Evolutionary conservation across 35 echinoderm and acorn worm species (phyloP).

Genomic region (Heliocidaris tuberculata): DNA sequence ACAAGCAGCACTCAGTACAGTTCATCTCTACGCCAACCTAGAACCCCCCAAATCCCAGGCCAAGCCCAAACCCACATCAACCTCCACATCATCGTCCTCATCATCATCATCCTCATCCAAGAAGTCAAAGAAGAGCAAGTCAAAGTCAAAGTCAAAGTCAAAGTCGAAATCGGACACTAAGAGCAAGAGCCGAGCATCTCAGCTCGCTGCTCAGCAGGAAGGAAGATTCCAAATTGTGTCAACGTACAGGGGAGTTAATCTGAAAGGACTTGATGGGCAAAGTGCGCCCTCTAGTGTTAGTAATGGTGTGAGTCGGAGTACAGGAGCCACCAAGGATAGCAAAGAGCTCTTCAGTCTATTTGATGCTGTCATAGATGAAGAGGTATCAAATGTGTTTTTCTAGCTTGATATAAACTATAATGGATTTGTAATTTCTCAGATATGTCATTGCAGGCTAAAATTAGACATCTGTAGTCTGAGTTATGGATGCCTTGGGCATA

Average conservation of each 20-base stretch:
- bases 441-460: too few species aligned
- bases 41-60: constrained; percentile 31
- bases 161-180: constrained; percentile 20
- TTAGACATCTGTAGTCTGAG: too few species aligned
- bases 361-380: constrained; percentile 33
- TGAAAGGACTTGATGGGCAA: constrained; percentile 38
- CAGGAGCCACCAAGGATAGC: not conserved
- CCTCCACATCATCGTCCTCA: constrained; percentile 34
- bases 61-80: constrained; percentile 26
- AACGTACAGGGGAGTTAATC: constrained; percentile 26
- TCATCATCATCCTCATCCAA: constrained; percentile 6
- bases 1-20: constrained; percentile 33
- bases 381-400: not conserved
- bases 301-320: constrained; percentile 6
- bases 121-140: constrained; percentile 21
- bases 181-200: constrained; percentile 41
- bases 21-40: constrained; percentile 47
- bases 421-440: not conserved
- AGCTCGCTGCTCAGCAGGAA: constrained; percentile 26
- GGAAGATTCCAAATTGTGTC: constrained; percentile 37
- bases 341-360: constrained; percentile 42
- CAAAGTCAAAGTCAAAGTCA: constrained; percentile 18
- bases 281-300: constrained; percentile 44
- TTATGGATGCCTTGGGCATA: too few species aligned
- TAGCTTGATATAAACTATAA: not conserved